These are phyloP conservation scores for Galaxea fascicularis DNA, from an alignment of 92 coral and sea anemone genomes.

Conservation along the genomic window DNA sequence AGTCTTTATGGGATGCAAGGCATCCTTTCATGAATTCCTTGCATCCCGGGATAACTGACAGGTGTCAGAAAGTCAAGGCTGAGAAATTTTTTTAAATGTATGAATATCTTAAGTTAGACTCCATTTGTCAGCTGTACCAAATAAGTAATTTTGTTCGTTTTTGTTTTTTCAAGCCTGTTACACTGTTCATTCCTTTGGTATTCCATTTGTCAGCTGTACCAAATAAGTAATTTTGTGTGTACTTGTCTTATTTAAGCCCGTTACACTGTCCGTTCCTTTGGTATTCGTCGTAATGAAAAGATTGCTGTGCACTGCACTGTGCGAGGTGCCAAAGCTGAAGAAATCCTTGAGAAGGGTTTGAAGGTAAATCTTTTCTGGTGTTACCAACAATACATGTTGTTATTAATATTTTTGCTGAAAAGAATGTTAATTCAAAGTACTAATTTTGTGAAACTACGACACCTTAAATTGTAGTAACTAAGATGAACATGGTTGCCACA, in stretches of 20 bases:
- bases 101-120: too few species aligned
- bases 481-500: too few species aligned
- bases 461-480: too few species aligned
- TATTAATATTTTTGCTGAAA: too few species aligned
- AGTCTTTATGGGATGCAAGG: too few species aligned
- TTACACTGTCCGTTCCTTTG: constrained; percentile 99
- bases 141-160: neutral
- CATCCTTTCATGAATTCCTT: too few species aligned
- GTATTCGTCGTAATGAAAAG: constrained; percentile 98
- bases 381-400: neutral
- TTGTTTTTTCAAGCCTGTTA: constrained; percentile 83
- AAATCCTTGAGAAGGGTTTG: constrained; percentile 96
- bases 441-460: too few species aligned
- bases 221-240: neutral
- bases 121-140: neutral
- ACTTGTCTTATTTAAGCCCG: constrained; percentile 78
- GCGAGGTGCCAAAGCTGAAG: constrained; percentile 96
- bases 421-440: too few species aligned
- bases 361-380: constrained; percentile 47
- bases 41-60: too few species aligned
- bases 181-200: constrained; percentile 99
- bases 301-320: constrained; percentile 99
- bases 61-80: too few species aligned
- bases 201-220: constrained; percentile 32
- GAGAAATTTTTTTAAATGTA: too few species aligned